phyloP scores from a whole-genome alignment of 2,888 invertebrate species.

The Archaeoteleia sp. region DNA sequence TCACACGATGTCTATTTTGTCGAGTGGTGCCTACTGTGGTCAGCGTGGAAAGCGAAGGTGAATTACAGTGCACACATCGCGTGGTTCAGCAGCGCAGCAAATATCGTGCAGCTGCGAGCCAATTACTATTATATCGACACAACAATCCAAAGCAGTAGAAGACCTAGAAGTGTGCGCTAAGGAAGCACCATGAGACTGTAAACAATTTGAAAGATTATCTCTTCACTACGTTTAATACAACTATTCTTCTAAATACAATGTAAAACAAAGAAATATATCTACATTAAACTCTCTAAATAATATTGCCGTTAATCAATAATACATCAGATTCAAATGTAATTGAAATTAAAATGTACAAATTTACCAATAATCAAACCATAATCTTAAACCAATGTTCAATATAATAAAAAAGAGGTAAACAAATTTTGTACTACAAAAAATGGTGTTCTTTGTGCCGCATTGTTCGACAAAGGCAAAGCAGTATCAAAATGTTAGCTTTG shows the following conservation, averaged over 20 bases:
- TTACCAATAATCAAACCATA: too few relatives aligned
- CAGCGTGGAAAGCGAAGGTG: slow-evolving; percentile 43
- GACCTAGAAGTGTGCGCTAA: slow-evolving; percentile 47
- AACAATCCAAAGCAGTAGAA: slow-evolving; percentile 45
- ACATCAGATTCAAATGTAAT: too few relatives aligned
- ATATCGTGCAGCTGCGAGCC: slow-evolving; percentile 47
- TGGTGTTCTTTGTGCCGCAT: slow-evolving; percentile 14
- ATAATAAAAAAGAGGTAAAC: too few relatives aligned
- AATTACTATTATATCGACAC: slow-evolving; percentile 46
- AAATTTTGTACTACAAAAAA: too few relatives aligned
- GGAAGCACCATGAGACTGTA: slow-evolving; percentile 46
- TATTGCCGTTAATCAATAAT: too few relatives aligned
- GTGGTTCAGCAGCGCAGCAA: slow-evolving; percentile 27
- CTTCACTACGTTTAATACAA: slow-evolving; percentile 9
- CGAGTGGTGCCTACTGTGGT: slow-evolving; percentile 9
- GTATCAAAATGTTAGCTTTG: slow-evolving; percentile 47
- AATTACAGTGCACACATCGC: slow-evolving; percentile 36
- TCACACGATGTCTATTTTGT: slow-evolving; percentile 12
- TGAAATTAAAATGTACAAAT: too few relatives aligned
- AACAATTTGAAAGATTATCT: slow-evolving; percentile 50
- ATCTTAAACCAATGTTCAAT: too few relatives aligned
- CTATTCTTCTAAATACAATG: too few relatives aligned
- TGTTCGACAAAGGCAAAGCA: slow-evolving; percentile 37
- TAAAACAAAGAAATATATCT: too few relatives aligned
- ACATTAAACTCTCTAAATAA: too few relatives aligned